These are phyloP conservation scores for Chiroxiphia lanceolata DNA, from an alignment of 2,797 vertebrate species.

Conservation along the genomic window DNA sequence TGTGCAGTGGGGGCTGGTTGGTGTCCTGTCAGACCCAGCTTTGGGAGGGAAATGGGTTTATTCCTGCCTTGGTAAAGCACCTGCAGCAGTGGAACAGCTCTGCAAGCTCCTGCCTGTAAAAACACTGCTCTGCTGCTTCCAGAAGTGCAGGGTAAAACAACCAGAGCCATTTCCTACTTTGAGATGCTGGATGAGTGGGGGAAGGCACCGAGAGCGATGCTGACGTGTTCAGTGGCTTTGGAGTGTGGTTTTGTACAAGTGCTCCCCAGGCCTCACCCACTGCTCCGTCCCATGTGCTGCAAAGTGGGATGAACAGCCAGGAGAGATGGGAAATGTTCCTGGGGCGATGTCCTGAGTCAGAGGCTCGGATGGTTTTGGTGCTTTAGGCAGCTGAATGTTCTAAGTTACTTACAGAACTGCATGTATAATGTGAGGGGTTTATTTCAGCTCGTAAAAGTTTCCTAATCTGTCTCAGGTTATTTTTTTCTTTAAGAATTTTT, in stretches of 20 bases:
- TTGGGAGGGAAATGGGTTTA: not conserved
- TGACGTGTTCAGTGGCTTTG: not conserved
- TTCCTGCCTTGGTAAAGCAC: not conserved
- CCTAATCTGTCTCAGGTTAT: not conserved
- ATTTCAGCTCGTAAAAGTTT: not conserved
- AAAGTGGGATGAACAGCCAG: not conserved
- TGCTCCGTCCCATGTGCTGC: not conserved
- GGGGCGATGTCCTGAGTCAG: not conserved
- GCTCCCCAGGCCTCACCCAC: rapidly evolving
- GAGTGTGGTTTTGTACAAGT: not conserved
- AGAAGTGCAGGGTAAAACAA: not conserved
- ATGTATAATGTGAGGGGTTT: not conserved
- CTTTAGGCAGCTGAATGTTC: not conserved
- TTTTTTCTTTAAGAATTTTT: not conserved
- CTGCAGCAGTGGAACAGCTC: not conserved
- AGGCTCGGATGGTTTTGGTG: rapidly evolving
- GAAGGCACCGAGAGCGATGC: not conserved
- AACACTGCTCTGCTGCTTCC: not conserved
- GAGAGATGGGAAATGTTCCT: not conserved
- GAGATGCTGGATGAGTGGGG: not conserved
- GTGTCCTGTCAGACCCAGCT: not conserved
- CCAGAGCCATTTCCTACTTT: not conserved
- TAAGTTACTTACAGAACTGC: not conserved
- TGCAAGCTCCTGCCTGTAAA: not conserved
- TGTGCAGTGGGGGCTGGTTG: not conserved